A percentile compares a stretch with the other conserved stretches of the same genome.
Evolutionary conservation across 2,888 invertebrate genomes (phyloP).

Genomic region (Folsomia candida): DNA sequence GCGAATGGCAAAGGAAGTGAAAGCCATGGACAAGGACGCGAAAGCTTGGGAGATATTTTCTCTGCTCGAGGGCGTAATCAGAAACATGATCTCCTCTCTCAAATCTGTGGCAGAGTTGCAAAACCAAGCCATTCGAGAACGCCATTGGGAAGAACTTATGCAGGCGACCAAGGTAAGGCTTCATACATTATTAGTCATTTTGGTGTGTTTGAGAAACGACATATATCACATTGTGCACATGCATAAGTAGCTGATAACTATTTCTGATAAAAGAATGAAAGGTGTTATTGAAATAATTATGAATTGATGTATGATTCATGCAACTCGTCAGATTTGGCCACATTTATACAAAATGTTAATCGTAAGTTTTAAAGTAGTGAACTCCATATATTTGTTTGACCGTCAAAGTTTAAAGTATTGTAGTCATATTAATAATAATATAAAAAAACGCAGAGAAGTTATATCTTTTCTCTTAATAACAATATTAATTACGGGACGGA

Average conservation of each 20-base stretch:
- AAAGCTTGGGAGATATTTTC: slow-evolving; percentile 88
- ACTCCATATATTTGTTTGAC: too few relatives aligned
- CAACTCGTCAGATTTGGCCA: slow-evolving; percentile 28
- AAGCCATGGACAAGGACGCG: slow-evolving; percentile 93
- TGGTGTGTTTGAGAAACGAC: too few relatives aligned
- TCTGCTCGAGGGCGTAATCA: slow-evolving; percentile 84
- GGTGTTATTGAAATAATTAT: background rate
- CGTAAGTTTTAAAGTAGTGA: slow-evolving; percentile 31
- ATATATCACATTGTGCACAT: too few relatives aligned
- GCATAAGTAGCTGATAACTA: background rate
- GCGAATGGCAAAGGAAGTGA: slow-evolving; percentile 91
- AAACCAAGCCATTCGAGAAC: slow-evolving; percentile 90
- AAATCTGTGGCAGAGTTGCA: slow-evolving; percentile 93
- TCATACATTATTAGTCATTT: background rate
- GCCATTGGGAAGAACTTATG: slow-evolving; percentile 97
- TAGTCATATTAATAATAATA: too few relatives aligned
- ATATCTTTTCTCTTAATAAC: too few relatives aligned
- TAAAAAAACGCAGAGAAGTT: too few relatives aligned
- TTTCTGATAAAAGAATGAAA: too few relatives aligned
- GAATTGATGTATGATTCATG: slow-evolving; percentile 9
- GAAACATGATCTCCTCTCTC: slow-evolving; percentile 92
- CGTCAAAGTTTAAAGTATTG: background rate
- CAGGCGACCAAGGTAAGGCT: slow-evolving; percentile 74
- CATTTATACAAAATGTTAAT: slow-evolving; percentile 33
- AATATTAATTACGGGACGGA: too few relatives aligned